phyloP scores from a whole-genome alignment of 92 coral and sea anemone species.

The Desmophyllum pertusum region DNA sequence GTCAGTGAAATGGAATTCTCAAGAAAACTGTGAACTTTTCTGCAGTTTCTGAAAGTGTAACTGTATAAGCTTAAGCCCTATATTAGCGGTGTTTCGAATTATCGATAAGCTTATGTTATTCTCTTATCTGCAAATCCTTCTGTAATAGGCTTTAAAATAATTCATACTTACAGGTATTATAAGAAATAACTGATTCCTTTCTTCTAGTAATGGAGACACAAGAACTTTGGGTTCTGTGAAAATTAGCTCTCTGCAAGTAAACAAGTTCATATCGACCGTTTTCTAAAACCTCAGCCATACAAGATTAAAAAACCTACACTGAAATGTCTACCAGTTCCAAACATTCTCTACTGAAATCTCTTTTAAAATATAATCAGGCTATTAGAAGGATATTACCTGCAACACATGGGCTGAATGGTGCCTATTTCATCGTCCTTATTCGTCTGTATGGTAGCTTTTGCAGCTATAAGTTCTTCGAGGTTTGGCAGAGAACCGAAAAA shows the following conservation, averaged over 20 bases:
- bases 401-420: slow-evolving; percentile 77
- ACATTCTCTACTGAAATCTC: not conserved
- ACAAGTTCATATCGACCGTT: not conserved
- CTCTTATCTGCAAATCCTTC: too few species aligned
- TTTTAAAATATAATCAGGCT: not conserved
- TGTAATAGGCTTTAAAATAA: too few species aligned
- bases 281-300: not conserved
- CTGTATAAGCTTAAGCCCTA: not conserved
- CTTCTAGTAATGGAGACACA: slow-evolving; percentile 79
- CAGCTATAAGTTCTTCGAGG: slow-evolving; percentile 74
- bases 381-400: slow-evolving; percentile 58
- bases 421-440: slow-evolving; percentile 34
- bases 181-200: slow-evolving; percentile 58
- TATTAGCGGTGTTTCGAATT: too few species aligned
- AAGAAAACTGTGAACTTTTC: not conserved
- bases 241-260: slow-evolving; percentile 75
- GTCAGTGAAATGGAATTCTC: not conserved
- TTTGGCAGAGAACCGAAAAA: slow-evolving; percentile 85
- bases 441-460: slow-evolving; percentile 49
- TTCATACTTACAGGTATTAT: slow-evolving; percentile 65
- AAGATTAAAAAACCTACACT: not conserved
- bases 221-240: slow-evolving; percentile 90
- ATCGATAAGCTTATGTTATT: not conserved
- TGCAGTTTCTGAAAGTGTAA: not conserved
- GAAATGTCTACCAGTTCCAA: not conserved